Evolutionary conservation across 2,888 invertebrate species (phyloP).

Genomic region (Spisula subtruncata): DNA sequence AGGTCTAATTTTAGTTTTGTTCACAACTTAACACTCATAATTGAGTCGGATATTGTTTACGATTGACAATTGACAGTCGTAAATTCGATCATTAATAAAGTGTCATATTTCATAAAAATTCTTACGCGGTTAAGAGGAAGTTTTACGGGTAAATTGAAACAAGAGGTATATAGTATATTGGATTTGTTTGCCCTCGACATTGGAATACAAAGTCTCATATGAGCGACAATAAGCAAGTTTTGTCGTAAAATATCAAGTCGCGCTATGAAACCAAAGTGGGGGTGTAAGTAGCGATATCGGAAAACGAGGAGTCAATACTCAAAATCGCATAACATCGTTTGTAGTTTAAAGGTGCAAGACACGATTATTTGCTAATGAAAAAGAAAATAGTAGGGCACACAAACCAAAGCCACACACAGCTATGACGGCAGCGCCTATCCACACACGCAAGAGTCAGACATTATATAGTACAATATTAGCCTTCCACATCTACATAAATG

Average conservation of each 20-base stretch:
- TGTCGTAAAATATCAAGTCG: background rate
- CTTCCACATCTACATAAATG: no score
- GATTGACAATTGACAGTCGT: background rate
- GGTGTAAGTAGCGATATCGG: background rate
- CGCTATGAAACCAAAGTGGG: background rate
- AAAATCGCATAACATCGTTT: conserved; percentile 1
- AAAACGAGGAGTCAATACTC: background rate
- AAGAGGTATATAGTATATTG: background rate
- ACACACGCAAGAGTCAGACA: no score
- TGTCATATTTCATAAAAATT: background rate
- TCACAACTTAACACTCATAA: background rate
- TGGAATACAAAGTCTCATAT: background rate
- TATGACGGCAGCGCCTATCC: no score
- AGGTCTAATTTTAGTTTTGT: background rate
- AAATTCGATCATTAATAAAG: background rate
- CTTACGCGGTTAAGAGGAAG: background rate
- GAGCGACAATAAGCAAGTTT: background rate
- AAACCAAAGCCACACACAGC: no score
- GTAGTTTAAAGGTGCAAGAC: background rate
- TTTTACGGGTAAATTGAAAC: background rate
- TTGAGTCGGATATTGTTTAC: background rate
- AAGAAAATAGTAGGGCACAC: no score
- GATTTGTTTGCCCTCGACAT: background rate
- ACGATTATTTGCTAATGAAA: background rate
- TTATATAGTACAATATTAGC: no score